phyloP scores from a whole-genome alignment of 2,888 invertebrate genomes.

The Elysia crispata region DNA sequence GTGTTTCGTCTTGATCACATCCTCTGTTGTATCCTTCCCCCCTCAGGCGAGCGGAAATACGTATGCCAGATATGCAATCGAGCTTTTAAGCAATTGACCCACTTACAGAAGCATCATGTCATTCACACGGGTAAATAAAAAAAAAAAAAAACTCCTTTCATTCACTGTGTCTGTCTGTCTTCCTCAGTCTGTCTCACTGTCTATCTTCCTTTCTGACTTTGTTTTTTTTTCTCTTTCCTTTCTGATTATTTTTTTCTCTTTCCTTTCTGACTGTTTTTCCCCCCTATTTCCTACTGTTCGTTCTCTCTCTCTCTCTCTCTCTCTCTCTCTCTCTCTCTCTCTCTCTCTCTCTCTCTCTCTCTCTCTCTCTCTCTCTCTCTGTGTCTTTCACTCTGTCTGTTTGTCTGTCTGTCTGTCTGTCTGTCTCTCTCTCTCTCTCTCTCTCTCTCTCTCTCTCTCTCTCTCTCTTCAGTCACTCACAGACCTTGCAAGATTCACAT shows the following conservation, averaged over 20 bases:
- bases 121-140: slow-evolving; percentile 90
- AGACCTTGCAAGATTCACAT: no score
- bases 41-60: slow-evolving; percentile 92
- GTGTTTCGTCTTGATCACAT: background rate
- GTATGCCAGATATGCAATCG: slow-evolving; percentile 98
- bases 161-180: no score
- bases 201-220: background rate
- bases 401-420: background rate
- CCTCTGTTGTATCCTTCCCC: background rate
- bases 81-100: slow-evolving; percentile 96
- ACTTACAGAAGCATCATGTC: slow-evolving; percentile 96
- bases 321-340: background rate
- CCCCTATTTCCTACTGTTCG: no score
- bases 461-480: no score
- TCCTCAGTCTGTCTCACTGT: no score
- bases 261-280: no score
- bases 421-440: no score
- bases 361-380: no score
- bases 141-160: no score
- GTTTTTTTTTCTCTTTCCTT: background rate
- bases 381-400: no score
- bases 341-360: no score
- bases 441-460: no score
- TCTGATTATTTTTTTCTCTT: background rate
- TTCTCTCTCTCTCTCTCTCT: slow-evolving; percentile 5